phyloP scores from a whole-genome alignment of 2,888 invertebrate genomes.

The Clostera curtula region DNA sequence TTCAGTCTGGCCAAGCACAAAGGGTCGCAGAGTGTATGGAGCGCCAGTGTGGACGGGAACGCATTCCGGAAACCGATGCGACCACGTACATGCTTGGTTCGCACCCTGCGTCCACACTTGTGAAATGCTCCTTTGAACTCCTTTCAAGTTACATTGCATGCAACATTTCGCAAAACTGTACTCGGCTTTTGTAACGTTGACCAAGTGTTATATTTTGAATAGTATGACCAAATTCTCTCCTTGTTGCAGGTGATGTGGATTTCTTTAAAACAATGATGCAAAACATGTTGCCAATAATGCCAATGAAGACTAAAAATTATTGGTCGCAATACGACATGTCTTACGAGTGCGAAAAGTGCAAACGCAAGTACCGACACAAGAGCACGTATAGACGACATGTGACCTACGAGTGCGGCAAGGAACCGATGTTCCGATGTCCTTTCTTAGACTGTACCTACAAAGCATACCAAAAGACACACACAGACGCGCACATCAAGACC shows the following conservation, averaged over 20 bases:
- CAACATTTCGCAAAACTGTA: too few relatives aligned
- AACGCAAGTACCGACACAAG: constrained; percentile 83
- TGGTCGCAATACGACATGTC: constrained; percentile 65
- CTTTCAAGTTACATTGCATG: too few relatives aligned
- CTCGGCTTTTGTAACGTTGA: too few relatives aligned
- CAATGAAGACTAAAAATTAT: constrained; percentile 69
- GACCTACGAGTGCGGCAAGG: constrained; percentile 79
- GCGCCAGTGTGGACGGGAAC: too few relatives aligned
- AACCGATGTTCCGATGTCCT: constrained; percentile 70
- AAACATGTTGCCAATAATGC: constrained; percentile 61
- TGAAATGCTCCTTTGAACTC: too few relatives aligned
- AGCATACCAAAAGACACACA: constrained; percentile 70
- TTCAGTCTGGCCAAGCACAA: too few relatives aligned
- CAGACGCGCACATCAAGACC: constrained; percentile 68
- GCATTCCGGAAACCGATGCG: too few relatives aligned
- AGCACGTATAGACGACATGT: constrained; percentile 82
- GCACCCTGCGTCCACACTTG: too few relatives aligned
- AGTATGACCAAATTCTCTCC: constrained; percentile 31
- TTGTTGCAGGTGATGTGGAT: constrained; percentile 71
- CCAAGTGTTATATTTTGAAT: too few relatives aligned
- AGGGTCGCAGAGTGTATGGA: too few relatives aligned
- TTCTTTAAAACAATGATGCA: constrained; percentile 70
- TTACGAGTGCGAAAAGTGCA: constrained; percentile 78
- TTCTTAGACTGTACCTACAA: constrained; percentile 66
- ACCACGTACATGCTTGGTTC: too few relatives aligned